These are phyloP conservation scores for Xestobium rufovillosum DNA, from an alignment of 2,888 invertebrate species.

Conservation along the genomic window DNA sequence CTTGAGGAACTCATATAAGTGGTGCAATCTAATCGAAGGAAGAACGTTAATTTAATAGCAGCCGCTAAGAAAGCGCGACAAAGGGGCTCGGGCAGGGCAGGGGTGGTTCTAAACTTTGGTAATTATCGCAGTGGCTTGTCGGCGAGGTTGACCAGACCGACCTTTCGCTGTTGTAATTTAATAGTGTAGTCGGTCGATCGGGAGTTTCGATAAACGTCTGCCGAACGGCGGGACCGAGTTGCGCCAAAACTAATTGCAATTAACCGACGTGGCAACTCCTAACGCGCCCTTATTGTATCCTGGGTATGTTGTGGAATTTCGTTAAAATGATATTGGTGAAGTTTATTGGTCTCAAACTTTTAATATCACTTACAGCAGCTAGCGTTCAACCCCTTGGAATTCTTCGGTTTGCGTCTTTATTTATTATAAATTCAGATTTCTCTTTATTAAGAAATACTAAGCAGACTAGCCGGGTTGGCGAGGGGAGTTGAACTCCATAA, in stretches of 20 bases:
- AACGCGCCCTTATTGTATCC: no score
- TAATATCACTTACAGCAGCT: no score
- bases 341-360: no score
- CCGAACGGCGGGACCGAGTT: no score
- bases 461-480: no score
- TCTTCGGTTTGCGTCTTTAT: no score
- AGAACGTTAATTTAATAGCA: constrained; percentile 14
- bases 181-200: constrained; percentile 29
- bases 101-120: constrained; percentile 35
- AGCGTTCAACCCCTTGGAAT: no score
- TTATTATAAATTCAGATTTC: no score
- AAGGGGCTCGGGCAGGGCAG: constrained; percentile 14
- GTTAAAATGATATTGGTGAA: no score
- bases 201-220: constrained; percentile 24
- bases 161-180: constrained; percentile 35
- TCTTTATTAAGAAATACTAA: no score
- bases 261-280: constrained; percentile 27
- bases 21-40: constrained; percentile 7
- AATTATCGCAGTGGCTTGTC: constrained; percentile 37
- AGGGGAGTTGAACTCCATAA: no score
- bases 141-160: constrained; percentile 34
- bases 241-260: constrained; percentile 30
- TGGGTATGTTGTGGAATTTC: no score
- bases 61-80: constrained; percentile 4
- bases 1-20: constrained; percentile 10